phyloP scores from a whole-genome alignment of 2,797 vertebrate genomes.

The Galaxias olidus region DNA sequence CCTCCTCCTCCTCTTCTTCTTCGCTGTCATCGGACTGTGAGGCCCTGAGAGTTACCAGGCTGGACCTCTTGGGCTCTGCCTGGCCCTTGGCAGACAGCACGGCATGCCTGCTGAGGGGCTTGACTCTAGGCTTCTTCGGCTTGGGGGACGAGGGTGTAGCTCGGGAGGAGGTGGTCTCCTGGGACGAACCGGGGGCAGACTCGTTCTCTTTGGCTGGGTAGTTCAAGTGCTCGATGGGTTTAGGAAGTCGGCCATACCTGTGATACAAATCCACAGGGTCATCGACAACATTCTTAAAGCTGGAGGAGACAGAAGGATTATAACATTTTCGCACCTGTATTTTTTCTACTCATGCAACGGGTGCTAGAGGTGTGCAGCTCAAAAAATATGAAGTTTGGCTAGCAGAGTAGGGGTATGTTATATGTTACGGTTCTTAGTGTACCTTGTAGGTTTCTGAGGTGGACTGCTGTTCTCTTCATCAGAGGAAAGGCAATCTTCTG shows the following conservation, averaged over 20 bases:
- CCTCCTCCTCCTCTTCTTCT: conserved; percentile 70
- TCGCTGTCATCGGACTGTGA: conserved; percentile 75
- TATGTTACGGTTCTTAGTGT: background rate
- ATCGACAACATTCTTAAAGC: background rate
- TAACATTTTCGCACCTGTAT: too few species aligned
- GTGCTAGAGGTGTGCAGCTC: background rate
- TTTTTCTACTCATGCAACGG: background rate
- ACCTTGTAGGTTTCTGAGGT: conserved; percentile 72
- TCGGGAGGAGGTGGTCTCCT: conserved; percentile 18
- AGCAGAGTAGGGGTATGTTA: background rate
- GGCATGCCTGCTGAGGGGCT: conserved; percentile 20
- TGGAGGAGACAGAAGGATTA: background rate
- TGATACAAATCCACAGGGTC: conserved; percentile 15
- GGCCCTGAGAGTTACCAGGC: conserved; percentile 84
- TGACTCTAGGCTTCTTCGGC: conserved; percentile 61
- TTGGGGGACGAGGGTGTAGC: conserved; percentile 22
- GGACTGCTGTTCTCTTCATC: conserved; percentile 54
- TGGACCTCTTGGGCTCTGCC: conserved; percentile 71
- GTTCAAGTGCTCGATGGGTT: conserved; percentile 64
- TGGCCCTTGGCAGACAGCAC: conserved; percentile 58
- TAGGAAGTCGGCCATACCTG: conserved; percentile 78
- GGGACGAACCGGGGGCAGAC: conserved; percentile 26
- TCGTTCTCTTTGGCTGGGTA: conserved; percentile 62
- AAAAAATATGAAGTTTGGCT: background rate
- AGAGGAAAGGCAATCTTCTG: conserved; percentile 40